These are phyloP conservation scores for Drosophila setosimentum DNA, from an alignment of 2,888 invertebrate species.

Conservation along the genomic window DNA sequence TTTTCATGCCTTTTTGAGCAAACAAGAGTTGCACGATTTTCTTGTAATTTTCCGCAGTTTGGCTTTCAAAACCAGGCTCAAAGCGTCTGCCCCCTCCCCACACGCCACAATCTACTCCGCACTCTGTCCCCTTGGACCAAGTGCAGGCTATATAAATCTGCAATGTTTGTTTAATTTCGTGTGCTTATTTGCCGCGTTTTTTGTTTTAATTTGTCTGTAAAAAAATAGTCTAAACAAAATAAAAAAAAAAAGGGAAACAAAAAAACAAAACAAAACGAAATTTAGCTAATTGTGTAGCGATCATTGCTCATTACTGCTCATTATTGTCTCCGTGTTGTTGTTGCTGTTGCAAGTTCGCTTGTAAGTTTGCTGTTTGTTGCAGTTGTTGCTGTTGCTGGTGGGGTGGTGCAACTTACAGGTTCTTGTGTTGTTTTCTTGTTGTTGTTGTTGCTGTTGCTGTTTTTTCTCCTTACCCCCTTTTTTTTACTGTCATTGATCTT, in stretches of 20 bases:
- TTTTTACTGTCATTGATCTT: slow-evolving; percentile 81
- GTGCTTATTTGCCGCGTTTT: slow-evolving; percentile 66
- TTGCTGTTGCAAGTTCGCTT: slow-evolving; percentile 58
- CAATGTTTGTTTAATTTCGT: slow-evolving; percentile 81
- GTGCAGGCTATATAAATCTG: slow-evolving; percentile 67
- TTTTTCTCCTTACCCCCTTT: slow-evolving; percentile 39
- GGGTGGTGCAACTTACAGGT: slow-evolving; percentile 75
- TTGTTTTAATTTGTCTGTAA: slow-evolving; percentile 75
- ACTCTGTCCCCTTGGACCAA: slow-evolving; percentile 21
- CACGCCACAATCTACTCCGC: background rate
- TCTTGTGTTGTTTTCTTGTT: slow-evolving; percentile 57
- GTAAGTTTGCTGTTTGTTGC: slow-evolving; percentile 43
- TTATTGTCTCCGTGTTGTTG: slow-evolving; percentile 61
- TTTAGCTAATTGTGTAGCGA: slow-evolving; percentile 78
- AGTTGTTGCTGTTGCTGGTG: slow-evolving; percentile 43
- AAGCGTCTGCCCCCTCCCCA: slow-evolving; percentile 11
- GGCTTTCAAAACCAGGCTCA: slow-evolving; percentile 40
- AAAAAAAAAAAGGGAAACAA: slow-evolving; percentile 26
- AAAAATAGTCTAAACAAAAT: slow-evolving; percentile 52
- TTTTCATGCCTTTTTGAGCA: slow-evolving; percentile 74
- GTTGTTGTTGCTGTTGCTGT: slow-evolving; percentile 40
- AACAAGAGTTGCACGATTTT: slow-evolving; percentile 83
- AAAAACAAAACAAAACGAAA: slow-evolving; percentile 52
- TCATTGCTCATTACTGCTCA: slow-evolving; percentile 77
- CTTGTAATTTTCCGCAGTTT: slow-evolving; percentile 83